Conservation (phyloP, 1,140 invertebrate genomes). For the Choristoneura fumiferana region DNA sequence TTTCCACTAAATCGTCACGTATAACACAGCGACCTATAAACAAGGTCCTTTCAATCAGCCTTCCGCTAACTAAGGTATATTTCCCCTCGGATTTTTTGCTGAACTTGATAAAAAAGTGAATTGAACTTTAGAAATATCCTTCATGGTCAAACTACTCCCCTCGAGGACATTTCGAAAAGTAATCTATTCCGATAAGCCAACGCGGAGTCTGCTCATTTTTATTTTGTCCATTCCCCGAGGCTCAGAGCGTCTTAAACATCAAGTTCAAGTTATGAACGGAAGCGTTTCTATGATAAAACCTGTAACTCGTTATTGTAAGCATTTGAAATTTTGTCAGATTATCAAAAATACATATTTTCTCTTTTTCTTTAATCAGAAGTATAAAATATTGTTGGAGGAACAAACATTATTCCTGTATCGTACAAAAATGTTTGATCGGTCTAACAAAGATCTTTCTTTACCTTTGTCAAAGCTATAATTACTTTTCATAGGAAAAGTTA, state of each 20-base stretch:
- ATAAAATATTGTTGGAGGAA: too few species aligned
- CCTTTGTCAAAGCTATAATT: too few species aligned
- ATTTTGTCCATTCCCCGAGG: conserved; percentile 73
- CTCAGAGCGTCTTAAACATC: conserved; percentile 55
- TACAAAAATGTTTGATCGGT: too few species aligned
- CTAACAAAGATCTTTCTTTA: too few species aligned
- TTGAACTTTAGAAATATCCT: conserved; percentile 51
- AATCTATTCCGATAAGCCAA: conserved; percentile 77
- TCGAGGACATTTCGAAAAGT: conserved; percentile 71
- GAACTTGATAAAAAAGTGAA: conserved; percentile 30
- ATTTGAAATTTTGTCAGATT: too few species aligned
- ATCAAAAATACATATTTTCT: too few species aligned
- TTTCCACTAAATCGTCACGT: conserved; percentile 53
- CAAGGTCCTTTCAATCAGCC: conserved; percentile 11
- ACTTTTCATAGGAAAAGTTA: too few species aligned
- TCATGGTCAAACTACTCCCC: conserved; percentile 41
- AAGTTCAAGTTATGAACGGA: conserved; percentile 34
- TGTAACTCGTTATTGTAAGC: too few species aligned
- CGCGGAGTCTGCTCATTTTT: conserved; percentile 73
- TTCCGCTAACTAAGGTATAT: not conserved
- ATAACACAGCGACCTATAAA: conserved; percentile 42
- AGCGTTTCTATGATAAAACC: too few species aligned
- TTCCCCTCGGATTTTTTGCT: not conserved
- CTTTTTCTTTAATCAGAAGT: too few species aligned
- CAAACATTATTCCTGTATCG: too few species aligned